Conservation (phyloP, 2,888 invertebrate genomes). For the Nomada fabriciana region DNA sequence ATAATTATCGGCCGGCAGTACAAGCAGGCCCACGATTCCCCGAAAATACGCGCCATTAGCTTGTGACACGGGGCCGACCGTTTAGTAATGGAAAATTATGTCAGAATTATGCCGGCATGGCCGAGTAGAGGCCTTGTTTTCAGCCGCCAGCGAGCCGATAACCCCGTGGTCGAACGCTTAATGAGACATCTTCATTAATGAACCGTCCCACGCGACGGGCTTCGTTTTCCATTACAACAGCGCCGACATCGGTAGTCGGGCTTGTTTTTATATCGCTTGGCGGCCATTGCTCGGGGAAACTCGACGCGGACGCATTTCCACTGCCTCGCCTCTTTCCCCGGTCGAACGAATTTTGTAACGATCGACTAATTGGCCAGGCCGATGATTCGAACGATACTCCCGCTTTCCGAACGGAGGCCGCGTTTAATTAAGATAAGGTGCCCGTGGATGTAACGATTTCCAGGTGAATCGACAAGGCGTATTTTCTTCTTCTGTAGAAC, state of each 20-base stretch:
- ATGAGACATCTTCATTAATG: constrained; percentile 72
- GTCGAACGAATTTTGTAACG: constrained; percentile 63
- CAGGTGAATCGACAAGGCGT: no score
- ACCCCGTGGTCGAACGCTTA: constrained; percentile 62
- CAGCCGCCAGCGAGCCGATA: constrained; percentile 60
- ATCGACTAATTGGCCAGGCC: constrained; percentile 59
- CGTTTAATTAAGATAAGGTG: constrained; percentile 53
- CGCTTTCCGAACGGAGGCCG: background rate
- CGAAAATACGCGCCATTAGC: constrained; percentile 39
- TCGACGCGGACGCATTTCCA: constrained; percentile 38
- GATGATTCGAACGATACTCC: constrained; percentile 45
- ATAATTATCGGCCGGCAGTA: constrained; percentile 41
- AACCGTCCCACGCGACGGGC: constrained; percentile 66
- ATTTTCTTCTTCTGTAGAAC: background rate
- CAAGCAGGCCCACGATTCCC: constrained; percentile 26
- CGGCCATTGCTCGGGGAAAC: constrained; percentile 32
- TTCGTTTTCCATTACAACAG: constrained; percentile 53
- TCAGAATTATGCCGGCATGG: constrained; percentile 59
- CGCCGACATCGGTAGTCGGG: background rate
- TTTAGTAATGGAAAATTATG: constrained; percentile 72
- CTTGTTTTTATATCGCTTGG: constrained; percentile 29
- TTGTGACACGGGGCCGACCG: constrained; percentile 2
- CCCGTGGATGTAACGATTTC: background rate
- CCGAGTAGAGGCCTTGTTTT: constrained; percentile 57
- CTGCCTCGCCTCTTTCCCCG: constrained; percentile 9